Evolutionary conservation across 2,113 vertebrate species (phyloP), one percentile per base, ranked within the genome.

Genomic region (Coreoperca whiteheadi): DNA sequence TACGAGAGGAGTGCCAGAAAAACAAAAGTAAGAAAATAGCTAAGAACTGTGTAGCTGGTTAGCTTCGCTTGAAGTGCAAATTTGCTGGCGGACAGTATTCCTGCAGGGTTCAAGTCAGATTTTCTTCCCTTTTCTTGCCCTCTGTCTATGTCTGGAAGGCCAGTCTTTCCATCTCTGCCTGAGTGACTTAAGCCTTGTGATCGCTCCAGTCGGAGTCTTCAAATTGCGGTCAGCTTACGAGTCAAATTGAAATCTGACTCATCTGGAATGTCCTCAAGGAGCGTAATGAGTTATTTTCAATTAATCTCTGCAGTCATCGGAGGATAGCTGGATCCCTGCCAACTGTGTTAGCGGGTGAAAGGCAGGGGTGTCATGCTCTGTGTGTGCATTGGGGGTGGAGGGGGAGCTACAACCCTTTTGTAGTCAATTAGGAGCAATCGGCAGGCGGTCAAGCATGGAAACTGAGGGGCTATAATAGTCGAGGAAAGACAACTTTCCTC

Each of bases 261-360:
- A 67, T 82, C 67, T 25, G 51, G 65, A 74, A 82, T 43, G 72
- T 72, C 32, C 87, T 89, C 64, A 7, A 76, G 61, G 78, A 79
- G 56, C 61, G 6, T 79, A 79, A 92, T 80, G 85, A 90, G 2
- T 75, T 82, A 76, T 84, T 91, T 87, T 90, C 60, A 84, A 86
- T 94, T 71, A 88, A 82, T 87, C 83, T 77, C 30, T 59, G 57
- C 69, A 74, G 83, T 78, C 77, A 79, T 12, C 59, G 32, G 39
- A 56, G 81, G 85, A 86, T 85, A 82, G 85, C 82, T 75, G 92
- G 90, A 34, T 79, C 64, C 56, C 76, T 51, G 88, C 89, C 93
- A 88, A 83, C 75, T 90, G 83, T 87, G 88, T 87, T 82, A 72
- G 83, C 76, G 48, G 85, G 83, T 85, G 85, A 74, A 84, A 63